These are phyloP conservation scores for Garrulus glandarius DNA, from an alignment of 2,797 vertebrate genomes.

Conservation along the genomic window DNA sequence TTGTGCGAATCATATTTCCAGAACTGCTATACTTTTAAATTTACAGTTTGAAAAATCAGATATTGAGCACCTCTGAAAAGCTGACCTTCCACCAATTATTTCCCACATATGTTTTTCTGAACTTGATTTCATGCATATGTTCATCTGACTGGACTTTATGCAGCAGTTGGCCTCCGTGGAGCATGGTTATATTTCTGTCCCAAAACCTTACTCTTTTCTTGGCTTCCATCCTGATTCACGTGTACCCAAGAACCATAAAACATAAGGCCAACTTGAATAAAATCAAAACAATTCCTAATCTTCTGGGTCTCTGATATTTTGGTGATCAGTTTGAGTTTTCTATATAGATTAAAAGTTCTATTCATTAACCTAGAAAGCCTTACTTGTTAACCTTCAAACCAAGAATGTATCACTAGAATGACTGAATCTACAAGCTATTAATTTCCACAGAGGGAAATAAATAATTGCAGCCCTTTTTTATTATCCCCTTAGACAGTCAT, in stretches of 20 bases:
- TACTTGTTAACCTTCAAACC: background rate
- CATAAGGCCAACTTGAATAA: background rate
- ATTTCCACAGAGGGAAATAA: background rate
- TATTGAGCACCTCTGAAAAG: background rate
- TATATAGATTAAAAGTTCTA: background rate
- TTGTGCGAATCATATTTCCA: background rate
- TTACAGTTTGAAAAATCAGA: background rate
- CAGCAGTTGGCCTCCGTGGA: background rate
- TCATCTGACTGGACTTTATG: background rate
- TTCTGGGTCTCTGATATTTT: background rate
- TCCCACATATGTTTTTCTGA: background rate
- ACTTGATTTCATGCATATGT: background rate
- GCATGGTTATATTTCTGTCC: background rate
- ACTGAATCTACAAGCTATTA: background rate
- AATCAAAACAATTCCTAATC: background rate
- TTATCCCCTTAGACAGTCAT: background rate
- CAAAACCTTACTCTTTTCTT: background rate
- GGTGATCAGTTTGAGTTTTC: background rate
- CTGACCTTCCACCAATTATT: background rate
- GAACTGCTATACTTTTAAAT: background rate
- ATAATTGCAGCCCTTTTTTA: background rate
- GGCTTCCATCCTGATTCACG: background rate
- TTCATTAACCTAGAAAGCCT: background rate
- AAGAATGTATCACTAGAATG: background rate
- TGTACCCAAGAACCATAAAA: background rate